Evolutionary conservation across 2,797 vertebrate species (phyloP).

Genomic region (Enteromius treurensis): DNA sequence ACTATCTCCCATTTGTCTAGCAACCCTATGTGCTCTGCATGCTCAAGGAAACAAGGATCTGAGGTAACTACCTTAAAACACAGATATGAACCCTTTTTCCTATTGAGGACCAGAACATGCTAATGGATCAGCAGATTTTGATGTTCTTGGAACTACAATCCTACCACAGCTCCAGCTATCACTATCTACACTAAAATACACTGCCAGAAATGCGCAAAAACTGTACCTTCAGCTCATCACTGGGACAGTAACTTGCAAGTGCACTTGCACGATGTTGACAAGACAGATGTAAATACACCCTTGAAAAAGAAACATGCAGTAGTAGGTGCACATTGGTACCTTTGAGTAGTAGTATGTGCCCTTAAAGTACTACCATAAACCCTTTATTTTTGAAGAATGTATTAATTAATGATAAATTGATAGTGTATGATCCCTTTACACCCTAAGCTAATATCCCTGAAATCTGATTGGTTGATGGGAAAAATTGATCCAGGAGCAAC

Average conservation of each 20-base stretch:
- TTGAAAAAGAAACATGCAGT: background rate
- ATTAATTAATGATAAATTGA: background rate
- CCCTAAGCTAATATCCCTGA: background rate
- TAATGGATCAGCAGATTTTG: background rate
- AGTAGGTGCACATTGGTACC: background rate
- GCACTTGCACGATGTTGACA: background rate
- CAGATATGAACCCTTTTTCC: background rate
- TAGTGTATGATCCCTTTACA: background rate
- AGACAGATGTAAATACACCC: background rate
- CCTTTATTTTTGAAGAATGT: background rate
- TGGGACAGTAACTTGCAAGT: background rate
- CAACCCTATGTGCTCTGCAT: background rate
- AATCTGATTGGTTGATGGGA: background rate
- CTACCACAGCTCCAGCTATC: background rate
- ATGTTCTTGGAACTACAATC: background rate
- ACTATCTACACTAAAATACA: background rate
- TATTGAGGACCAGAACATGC: background rate
- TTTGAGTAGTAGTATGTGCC: background rate
- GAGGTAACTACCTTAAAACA: background rate
- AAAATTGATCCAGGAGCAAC: background rate
- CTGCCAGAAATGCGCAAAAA: background rate
- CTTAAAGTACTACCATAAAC: background rate
- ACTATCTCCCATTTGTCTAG: conserved; percentile 24
- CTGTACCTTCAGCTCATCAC: background rate
- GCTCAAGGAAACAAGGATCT: background rate